These are phyloP conservation scores for Trogon melanurus DNA, from an alignment of 2,113 vertebrate species.

Conservation along the genomic window DNA sequence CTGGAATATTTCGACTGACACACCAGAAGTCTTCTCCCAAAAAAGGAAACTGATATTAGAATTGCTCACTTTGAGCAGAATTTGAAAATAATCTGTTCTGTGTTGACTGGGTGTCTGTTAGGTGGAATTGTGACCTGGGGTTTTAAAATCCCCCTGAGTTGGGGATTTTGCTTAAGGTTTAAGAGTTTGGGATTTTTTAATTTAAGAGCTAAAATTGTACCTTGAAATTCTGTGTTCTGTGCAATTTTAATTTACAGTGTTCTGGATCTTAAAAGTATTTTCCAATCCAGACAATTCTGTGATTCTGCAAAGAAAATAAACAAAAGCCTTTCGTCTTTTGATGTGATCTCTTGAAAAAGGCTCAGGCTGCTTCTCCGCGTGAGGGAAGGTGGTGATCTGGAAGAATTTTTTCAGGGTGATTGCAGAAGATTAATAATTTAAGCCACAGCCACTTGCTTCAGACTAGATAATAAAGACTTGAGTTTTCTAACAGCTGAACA, in stretches of 20 bases:
- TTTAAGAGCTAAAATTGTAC: background rate
- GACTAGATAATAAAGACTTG: background rate
- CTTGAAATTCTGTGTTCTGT: background rate
- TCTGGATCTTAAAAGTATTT: background rate
- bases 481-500: background rate
- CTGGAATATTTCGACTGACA: constrained; percentile 1
- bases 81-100: background rate
- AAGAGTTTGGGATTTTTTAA: background rate
- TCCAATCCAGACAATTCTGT: no score
- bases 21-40: background rate
- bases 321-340: background rate
- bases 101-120: background rate
- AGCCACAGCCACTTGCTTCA: background rate
- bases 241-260: background rate
- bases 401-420: constrained; percentile 23
- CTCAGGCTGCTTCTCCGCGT: background rate
- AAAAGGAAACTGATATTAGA: background rate
- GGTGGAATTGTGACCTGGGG: background rate
- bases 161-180: background rate
- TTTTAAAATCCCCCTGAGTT: background rate
- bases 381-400: background rate
- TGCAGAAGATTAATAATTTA: constrained; percentile 38
- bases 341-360: background rate
- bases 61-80: background rate
- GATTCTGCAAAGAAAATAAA: background rate